These are phyloP conservation scores for Chaetogeoica ovagalla DNA, from an alignment of 2,888 invertebrate genomes.

Conservation along the genomic window DNA sequence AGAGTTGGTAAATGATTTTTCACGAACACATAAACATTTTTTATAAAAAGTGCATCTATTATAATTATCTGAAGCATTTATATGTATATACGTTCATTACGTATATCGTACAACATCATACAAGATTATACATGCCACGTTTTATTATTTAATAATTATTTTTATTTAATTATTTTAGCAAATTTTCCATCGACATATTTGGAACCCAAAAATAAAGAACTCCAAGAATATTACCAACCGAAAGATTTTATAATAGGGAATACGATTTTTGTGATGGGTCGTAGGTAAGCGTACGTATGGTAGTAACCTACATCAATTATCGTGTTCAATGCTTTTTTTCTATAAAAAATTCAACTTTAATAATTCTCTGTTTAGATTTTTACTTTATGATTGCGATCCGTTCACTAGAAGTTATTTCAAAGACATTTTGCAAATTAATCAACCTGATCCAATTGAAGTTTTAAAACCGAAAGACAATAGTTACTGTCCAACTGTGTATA, in stretches of 20 bases:
- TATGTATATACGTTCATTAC: too few relatives aligned
- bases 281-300: conserved; percentile 59
- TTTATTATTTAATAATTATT: neutral
- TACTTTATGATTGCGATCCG: conserved; percentile 77
- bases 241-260: conserved; percentile 76
- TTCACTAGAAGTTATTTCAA: conserved; percentile 78
- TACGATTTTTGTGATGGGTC: conserved; percentile 70
- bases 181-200: conserved; percentile 70
- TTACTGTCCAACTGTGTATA: conserved; percentile 2
- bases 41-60: too few relatives aligned
- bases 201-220: conserved; percentile 72
- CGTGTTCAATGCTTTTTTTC: neutral
- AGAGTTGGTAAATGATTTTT: too few relatives aligned
- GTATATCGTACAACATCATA: too few relatives aligned
- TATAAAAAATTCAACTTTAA: neutral
- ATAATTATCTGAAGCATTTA: too few relatives aligned
- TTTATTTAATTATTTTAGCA: conserved; percentile 58
- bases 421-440: conserved; percentile 61
- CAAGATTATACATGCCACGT: too few relatives aligned
- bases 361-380: conserved; percentile 62
- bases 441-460: conserved; percentile 60
- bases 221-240: conserved; percentile 73
- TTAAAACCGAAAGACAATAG: conserved; percentile 49
- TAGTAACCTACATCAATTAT: neutral
- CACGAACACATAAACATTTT: too few relatives aligned